These are phyloP conservation scores for Adoxophyes honmai DNA, from an alignment of 1,140 invertebrate species.

Conservation along the genomic window DNA sequence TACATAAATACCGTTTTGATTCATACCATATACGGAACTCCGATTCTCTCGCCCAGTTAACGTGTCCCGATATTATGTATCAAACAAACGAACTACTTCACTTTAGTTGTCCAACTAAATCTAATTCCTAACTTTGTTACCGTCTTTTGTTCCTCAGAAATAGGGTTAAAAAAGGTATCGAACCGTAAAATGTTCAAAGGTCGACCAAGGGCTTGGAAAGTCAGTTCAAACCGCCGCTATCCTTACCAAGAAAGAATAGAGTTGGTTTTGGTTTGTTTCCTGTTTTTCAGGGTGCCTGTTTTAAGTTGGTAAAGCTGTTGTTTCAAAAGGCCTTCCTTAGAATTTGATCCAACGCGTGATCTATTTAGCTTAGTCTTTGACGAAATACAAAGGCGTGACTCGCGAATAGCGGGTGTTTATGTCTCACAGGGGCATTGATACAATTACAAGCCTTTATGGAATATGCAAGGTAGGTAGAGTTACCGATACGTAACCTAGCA, in stretches of 20 bases:
- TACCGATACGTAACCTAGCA: not conserved
- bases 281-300: not conserved
- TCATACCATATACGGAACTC: no score
- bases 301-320: not conserved
- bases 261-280: not conserved
- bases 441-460: not conserved
- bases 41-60: no score
- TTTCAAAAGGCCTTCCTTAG: constrained; percentile 2
- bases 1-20: no score
- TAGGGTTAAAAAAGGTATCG: not conserved
- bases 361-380: not conserved
- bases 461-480: not conserved
- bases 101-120: not conserved
- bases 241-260: not conserved
- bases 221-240: not conserved
- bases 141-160: not conserved
- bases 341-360: constrained; percentile 1
- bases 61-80: no score
- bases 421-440: not conserved
- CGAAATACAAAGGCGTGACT: not conserved
- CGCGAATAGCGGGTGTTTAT: not conserved
- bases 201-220: not conserved
- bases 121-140: constrained; percentile 4
- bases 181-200: constrained; percentile 3
- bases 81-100: no score